Percentiles rank a stretch among this genome's conserved stretches.
Conservation (phyloP, 2,113 vertebrate genomes). For the Cyanistes caeruleus region DNA sequence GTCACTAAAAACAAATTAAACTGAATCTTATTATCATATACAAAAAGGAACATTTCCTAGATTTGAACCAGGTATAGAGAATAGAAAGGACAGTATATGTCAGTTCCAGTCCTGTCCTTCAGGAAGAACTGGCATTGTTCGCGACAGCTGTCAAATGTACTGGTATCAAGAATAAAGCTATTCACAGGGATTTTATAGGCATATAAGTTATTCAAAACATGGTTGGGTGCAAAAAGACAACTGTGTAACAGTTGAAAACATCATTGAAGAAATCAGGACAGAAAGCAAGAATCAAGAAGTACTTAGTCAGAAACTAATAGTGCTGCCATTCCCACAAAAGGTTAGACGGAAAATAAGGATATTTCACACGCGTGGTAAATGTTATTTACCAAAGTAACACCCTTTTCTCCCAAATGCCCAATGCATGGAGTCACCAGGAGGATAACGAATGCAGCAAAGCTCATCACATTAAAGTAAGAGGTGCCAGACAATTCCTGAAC, state of each 20-base stretch:
- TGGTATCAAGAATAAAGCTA: neutral
- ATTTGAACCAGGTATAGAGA: neutral
- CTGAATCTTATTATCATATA: neutral
- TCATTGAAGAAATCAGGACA: neutral
- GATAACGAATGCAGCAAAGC: neutral
- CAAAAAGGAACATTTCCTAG: neutral
- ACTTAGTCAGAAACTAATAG: neutral
- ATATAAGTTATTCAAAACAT: neutral
- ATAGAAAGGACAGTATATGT: neutral
- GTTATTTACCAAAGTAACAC: neutral
- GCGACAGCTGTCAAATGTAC: neutral
- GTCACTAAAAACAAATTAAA: neutral
- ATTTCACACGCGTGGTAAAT: neutral
- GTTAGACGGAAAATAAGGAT: neutral
- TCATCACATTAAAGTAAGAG: neutral
- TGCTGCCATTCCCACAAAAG: neutral
- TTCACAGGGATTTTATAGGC: neutral
- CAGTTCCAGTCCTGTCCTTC: neutral
- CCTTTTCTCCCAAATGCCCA: neutral
- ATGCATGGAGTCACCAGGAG: neutral
- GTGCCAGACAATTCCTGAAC: neutral
- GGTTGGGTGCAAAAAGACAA: neutral
- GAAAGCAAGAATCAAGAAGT: neutral
- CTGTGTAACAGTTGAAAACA: neutral
- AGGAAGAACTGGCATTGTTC: neutral